A percentile compares a stretch with the other conserved stretches of the same genome.
Conservation (phyloP, 1,140 invertebrate species). For the Eupeodes corollae region DNA sequence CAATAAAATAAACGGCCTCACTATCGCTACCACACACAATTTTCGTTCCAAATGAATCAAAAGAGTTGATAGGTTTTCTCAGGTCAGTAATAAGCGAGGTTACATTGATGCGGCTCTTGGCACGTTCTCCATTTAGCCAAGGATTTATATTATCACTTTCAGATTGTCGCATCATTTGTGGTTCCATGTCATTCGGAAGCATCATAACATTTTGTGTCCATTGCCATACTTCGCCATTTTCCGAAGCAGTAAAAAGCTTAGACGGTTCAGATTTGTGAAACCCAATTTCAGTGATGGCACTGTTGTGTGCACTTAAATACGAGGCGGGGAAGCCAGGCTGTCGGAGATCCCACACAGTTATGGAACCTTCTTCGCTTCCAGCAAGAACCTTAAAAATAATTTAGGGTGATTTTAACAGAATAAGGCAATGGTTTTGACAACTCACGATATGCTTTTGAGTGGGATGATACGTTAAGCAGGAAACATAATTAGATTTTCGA, state of each 20-base stretch:
- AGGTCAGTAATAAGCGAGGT: slow-evolving; percentile 56
- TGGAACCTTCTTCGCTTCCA: slow-evolving; percentile 66
- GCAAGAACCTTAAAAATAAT: slow-evolving; percentile 45
- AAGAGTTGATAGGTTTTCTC: slow-evolving; percentile 64
- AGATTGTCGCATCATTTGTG: slow-evolving; percentile 10
- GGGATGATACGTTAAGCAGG: slow-evolving; percentile 66
- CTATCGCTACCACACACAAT: slow-evolving; percentile 72
- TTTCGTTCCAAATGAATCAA: slow-evolving; percentile 60
- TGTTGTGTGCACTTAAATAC: slow-evolving; percentile 63
- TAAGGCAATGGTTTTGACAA: neutral
- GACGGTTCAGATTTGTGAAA: slow-evolving; percentile 75
- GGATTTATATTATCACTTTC: slow-evolving; percentile 41
- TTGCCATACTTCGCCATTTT: slow-evolving; percentile 73
- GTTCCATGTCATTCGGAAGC: slow-evolving; percentile 13
- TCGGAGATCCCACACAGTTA: slow-evolving; percentile 82
- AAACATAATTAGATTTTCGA: slow-evolving; percentile 49
- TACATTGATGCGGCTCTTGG: slow-evolving; percentile 59
- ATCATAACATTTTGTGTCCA: slow-evolving; percentile 52
- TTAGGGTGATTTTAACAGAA: neutral
- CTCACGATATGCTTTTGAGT: slow-evolving; percentile 63
- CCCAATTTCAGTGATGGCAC: slow-evolving; percentile 64
- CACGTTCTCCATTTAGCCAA: slow-evolving; percentile 53
- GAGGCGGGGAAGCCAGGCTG: slow-evolving; percentile 70
- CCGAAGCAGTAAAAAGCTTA: slow-evolving; percentile 68
- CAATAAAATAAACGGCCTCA: slow-evolving; percentile 67